Conservation (phyloP, 2,888 invertebrate genomes). For the Teleiodes luculella region DNA sequence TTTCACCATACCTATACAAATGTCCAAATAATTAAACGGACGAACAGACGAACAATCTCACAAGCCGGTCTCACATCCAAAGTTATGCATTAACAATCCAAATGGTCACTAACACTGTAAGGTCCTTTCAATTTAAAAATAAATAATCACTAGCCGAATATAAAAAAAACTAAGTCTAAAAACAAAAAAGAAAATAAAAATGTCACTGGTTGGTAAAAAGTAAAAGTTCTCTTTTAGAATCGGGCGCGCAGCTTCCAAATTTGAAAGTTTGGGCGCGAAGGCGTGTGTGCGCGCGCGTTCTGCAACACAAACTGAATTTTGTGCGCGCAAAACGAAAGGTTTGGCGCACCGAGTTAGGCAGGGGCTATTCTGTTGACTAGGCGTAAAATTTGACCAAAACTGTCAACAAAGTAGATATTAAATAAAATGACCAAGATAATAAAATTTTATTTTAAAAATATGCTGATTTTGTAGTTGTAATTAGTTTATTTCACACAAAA, state of each 20-base stretch:
- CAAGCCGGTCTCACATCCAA: constrained; percentile 65
- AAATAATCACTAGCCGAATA: neutral
- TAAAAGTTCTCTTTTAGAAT: constrained; percentile 28
- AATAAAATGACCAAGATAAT: neutral
- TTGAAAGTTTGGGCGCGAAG: constrained; percentile 66
- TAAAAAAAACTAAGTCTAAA: neutral
- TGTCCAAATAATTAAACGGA: neutral
- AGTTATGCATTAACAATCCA: constrained; percentile 70
- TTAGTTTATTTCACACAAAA: no score
- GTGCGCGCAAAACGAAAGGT: constrained; percentile 62
- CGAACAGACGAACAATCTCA: constrained; percentile 62
- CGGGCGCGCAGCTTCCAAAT: constrained; percentile 52
- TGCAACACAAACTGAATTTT: constrained; percentile 72
- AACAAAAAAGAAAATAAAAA: neutral
- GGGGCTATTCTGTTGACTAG: constrained; percentile 7
- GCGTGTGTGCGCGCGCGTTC: constrained; percentile 72
- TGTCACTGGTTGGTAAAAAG: constrained; percentile 26
- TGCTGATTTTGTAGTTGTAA: no score
- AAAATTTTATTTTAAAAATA: neutral
- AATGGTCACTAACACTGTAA: constrained; percentile 42
- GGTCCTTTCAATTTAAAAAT: constrained; percentile 2
- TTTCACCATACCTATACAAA: neutral
- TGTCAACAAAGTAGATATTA: neutral
- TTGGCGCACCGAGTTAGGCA: constrained; percentile 30
- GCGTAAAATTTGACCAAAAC: neutral